Conservation (phyloP, 2,888 invertebrate species). For the Caenorhabditis uteleia region DNA sequence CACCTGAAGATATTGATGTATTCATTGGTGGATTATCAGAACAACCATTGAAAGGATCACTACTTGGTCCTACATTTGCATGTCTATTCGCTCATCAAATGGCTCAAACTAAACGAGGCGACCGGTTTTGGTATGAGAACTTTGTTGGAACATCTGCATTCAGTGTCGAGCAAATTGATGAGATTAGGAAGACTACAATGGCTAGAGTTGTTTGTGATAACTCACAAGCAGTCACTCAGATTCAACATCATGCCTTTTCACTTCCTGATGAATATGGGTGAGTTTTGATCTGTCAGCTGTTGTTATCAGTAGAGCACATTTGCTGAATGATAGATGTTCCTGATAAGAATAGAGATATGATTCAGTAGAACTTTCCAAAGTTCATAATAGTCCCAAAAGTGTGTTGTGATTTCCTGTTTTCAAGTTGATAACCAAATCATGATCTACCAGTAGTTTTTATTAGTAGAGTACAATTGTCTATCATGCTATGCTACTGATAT, state of each 20-base stretch:
- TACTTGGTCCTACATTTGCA: slow-evolving; percentile 68
- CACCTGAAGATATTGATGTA: slow-evolving; percentile 67
- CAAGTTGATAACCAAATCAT: no score
- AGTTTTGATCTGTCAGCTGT: no score
- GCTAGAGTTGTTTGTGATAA: slow-evolving; percentile 68
- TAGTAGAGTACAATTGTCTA: no score
- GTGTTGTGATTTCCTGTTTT: no score
- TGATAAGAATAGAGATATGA: no score
- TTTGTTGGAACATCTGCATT: slow-evolving; percentile 68
- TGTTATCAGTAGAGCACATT: background rate
- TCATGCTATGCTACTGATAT: no score
- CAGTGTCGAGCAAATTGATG: slow-evolving; percentile 62
- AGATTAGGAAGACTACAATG: slow-evolving; percentile 64
- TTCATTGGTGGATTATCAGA: slow-evolving; percentile 68
- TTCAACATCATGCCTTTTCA: slow-evolving; percentile 65
- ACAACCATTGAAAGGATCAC: slow-evolving; percentile 55
- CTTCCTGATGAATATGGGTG: slow-evolving; percentile 67
- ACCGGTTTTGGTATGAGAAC: slow-evolving; percentile 71
- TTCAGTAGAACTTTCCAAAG: no score
- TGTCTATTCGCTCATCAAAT: slow-evolving; percentile 68
- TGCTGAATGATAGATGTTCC: background rate
- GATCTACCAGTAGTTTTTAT: no score
- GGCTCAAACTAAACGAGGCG: slow-evolving; percentile 56
- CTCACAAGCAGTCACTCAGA: slow-evolving; percentile 57
- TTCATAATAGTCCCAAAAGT: background rate